Evolutionary conservation across 2,888 invertebrate species (phyloP).

Genomic region (Lepidochitona cinerea): DNA sequence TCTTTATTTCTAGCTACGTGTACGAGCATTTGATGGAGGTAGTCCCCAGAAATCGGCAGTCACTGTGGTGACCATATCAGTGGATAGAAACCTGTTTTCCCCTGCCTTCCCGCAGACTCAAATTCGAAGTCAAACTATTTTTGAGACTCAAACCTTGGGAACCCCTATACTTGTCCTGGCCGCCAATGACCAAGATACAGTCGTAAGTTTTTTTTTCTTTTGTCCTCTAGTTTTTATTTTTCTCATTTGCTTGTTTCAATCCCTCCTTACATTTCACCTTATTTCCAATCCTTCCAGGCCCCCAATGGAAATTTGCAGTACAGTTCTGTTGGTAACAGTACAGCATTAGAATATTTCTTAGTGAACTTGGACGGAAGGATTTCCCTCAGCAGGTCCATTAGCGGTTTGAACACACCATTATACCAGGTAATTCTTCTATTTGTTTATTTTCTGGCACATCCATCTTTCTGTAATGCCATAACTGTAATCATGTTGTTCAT

Average conservation of each 20-base stretch:
- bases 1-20: constrained; percentile 33
- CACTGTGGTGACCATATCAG: constrained; percentile 41
- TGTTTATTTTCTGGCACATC: no score
- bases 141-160: constrained; percentile 50
- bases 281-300: constrained; percentile 54
- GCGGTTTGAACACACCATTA: constrained; percentile 30
- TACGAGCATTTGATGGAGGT: constrained; percentile 53
- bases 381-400: constrained; percentile 45
- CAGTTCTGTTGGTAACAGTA: constrained; percentile 46
- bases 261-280: not conserved
- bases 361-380: constrained; percentile 52
- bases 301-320: constrained; percentile 62
- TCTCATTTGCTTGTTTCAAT: not conserved
- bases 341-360: constrained; percentile 52
- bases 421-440: constrained; percentile 41
- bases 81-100: constrained; percentile 49
- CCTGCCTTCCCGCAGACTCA: constrained; percentile 39
- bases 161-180: constrained; percentile 42
- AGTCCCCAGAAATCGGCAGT: constrained; percentile 43
- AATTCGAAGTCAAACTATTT: constrained; percentile 34
- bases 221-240: not conserved
- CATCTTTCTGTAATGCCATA: no score
- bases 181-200: constrained; percentile 50
- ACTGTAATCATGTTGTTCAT: no score
- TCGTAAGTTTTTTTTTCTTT: constrained; percentile 29